Evolutionary conservation across 2,113 vertebrate genomes (phyloP), one percentile per base, ranked within the genome.

Genomic region (Eurystomus gularis): DNA sequence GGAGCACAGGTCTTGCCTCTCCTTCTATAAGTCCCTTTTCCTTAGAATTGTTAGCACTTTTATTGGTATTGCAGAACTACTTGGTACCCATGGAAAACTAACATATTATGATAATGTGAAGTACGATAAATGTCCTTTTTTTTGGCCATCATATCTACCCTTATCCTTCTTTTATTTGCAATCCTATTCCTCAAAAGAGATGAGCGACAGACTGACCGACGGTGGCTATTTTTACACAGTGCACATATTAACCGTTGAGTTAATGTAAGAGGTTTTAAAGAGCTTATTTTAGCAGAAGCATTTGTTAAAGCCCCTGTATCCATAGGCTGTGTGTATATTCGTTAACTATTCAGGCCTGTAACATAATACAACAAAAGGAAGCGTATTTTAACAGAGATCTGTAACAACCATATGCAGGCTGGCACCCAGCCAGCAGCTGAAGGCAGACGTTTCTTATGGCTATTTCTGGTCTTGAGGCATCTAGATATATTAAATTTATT

Each of bases 281-380:
- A 52, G 93, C 92, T 96, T 96, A 95, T 95, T 97, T 97, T 95
- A 96, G 93, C 86, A 96, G 82, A 14, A 92, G 79, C 96, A 94
- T 96, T 94, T 97, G 96, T 80, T 94, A 71, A 95, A 94, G 94
- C 80, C 76, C 48, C 86, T 92, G 3, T 81, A 93, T 96, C 94
- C 90, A 95, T 92, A 94, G 90, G 90, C 94, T 86, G 72, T 44
- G 69, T 78, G 80, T 92, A 78, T 83, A 40, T 88, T 94, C 92
- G 79, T 96, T 94, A 94, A 71, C 90, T 88, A 78, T 96, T 90
- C 82, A 73, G 69, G 46, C 55, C 83, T 90, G 96, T 94, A 97
- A 96, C 52, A n/a, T 11, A 93, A 97, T 88, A 71, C 88, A 92
- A 90, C 95, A 84, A 88, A 95, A 97, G 95, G 95, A 96, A 95